Evolutionary conservation across 2,888 invertebrate genomes (phyloP).

Genomic region (Pseudococcus longispinus): DNA sequence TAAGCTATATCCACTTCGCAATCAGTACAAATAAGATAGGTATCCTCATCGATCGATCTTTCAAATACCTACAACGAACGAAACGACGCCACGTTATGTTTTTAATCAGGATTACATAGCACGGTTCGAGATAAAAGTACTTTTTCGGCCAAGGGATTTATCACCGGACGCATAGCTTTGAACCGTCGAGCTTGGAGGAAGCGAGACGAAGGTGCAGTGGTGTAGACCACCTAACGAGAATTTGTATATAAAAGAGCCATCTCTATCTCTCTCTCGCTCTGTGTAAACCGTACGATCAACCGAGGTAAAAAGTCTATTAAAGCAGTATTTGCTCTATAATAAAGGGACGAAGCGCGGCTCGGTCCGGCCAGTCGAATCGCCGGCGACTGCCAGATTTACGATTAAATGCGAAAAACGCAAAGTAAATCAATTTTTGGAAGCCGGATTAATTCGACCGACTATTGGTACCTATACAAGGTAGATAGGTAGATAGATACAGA

Average conservation of each 20-base stretch:
- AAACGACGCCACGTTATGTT: background rate
- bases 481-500: background rate
- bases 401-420: conserved; percentile 9
- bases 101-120: conserved; percentile 10
- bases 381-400: background rate
- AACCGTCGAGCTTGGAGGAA: background rate
- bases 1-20: background rate
- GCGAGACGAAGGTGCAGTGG: background rate
- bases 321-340: background rate
- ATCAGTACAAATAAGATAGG: background rate
- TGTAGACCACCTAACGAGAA: background rate
- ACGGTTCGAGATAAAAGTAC: background rate
- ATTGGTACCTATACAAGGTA: background rate
- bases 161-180: background rate
- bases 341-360: background rate
- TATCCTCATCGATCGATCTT: background rate
- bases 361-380: background rate
- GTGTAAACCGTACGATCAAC: background rate
- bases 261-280: background rate
- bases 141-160: background rate
- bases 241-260: background rate
- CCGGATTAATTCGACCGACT: background rate
- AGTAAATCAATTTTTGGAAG: conserved; percentile 31
- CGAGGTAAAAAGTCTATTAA: conserved; percentile 11
- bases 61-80: background rate